A percentile compares a stretch with the other conserved stretches of the same genome.
Evolutionary conservation across 2,113 vertebrate species (phyloP).

Genomic region (Vulpes vulpes): DNA sequence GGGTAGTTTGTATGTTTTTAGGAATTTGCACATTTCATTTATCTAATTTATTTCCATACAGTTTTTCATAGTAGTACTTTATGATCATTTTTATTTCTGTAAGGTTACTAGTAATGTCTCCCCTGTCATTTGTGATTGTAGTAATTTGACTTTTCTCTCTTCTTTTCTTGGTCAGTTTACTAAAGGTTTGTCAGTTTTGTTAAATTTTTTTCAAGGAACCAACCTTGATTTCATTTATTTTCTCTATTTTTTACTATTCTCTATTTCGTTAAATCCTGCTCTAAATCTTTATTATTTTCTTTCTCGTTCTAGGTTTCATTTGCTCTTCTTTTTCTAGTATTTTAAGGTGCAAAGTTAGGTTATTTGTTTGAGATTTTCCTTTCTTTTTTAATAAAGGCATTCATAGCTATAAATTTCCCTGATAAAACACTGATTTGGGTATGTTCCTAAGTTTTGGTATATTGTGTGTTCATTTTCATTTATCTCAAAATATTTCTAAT

Average conservation of each 20-base stretch:
- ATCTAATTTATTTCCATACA: background rate
- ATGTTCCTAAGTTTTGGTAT: background rate
- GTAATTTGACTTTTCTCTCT: background rate
- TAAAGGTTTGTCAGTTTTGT: background rate
- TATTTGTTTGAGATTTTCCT: background rate
- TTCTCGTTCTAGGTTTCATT: background rate
- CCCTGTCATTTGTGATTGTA: background rate
- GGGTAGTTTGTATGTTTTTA: background rate
- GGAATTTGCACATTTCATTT: background rate
- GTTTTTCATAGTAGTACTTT: background rate
- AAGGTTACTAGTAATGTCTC: background rate
- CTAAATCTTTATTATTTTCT: background rate
- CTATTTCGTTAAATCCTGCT: background rate
- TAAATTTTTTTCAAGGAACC: background rate
- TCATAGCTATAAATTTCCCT: background rate
- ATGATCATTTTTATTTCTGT: background rate
- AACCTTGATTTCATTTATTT: background rate
- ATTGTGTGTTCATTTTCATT: background rate
- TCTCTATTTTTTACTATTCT: background rate
- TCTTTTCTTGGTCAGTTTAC: background rate
- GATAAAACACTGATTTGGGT: background rate
- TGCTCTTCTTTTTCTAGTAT: background rate
- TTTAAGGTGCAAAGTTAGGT: background rate
- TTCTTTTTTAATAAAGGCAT: background rate
- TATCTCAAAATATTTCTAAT: conserved; percentile 11